Evolutionary conservation across 2,797 vertebrate genomes (phyloP).

Genomic region (Sebastes jordani): DNA sequence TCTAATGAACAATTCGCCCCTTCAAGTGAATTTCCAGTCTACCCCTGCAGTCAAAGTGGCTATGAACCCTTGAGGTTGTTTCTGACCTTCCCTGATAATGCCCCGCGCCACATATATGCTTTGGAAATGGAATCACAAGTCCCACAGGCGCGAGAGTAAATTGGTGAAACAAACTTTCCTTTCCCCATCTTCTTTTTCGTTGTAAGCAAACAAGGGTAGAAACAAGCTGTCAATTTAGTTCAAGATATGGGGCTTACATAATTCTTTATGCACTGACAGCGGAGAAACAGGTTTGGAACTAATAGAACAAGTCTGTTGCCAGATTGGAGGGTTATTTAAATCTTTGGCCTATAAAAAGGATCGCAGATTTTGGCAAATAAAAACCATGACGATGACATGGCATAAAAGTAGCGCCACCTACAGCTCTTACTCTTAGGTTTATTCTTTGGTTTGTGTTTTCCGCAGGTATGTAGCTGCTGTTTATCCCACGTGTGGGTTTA

Average conservation of each 20-base stretch:
- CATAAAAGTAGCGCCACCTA: not conserved
- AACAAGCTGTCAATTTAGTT: not conserved
- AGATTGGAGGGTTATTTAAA: slow-evolving; percentile 13
- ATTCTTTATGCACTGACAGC: not conserved
- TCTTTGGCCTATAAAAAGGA: not conserved
- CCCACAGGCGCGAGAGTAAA: slow-evolving; percentile 78
- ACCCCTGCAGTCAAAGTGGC: slow-evolving; percentile 60
- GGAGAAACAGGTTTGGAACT: not conserved
- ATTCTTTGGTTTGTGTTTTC: slow-evolving; percentile 8
- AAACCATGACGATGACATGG: not conserved
- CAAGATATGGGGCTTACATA: not conserved
- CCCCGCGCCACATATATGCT: slow-evolving; percentile 54
- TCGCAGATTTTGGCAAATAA: slow-evolving; percentile 9
- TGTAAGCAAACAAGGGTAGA: not conserved
- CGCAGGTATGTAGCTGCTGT: not conserved
- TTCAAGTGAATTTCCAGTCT: slow-evolving; percentile 69
- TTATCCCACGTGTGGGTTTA: not conserved
- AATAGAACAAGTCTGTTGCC: not conserved
- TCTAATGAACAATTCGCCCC: slow-evolving; percentile 60
- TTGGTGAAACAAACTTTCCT: slow-evolving; percentile 72
- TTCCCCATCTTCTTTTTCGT: slow-evolving; percentile 42
- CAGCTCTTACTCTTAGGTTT: not conserved
- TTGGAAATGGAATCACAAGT: slow-evolving; percentile 83
- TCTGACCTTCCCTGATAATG: slow-evolving; percentile 44
- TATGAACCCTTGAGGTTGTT: slow-evolving; percentile 39